Evolutionary conservation across 1,140 invertebrate genomes (phyloP), one percentile per base, ranked within the genome.

Genomic region (Drosophila kepulauana): DNA sequence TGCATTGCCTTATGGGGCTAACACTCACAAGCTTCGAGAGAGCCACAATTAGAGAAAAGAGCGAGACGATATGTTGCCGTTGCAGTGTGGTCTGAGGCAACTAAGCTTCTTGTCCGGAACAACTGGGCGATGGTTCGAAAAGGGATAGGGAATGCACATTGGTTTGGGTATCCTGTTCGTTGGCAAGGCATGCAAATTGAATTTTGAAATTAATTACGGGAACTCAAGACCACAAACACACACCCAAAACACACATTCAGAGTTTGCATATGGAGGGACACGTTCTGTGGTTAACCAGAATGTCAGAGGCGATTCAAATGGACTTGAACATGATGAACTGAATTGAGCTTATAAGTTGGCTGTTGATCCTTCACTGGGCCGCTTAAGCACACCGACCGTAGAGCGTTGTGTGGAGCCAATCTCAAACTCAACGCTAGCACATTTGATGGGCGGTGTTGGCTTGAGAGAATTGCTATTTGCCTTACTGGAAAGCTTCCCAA

Each of bases 141-240:
- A 8, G 30, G 30, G 30, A 33, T 41, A 11, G 38, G 38, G 3
- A 43, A n/a, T 43, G 11, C n/a, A 43, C 11, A 43, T 4, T 43
- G 38, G 13, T 45, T 46, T 62, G 35, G 48, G 45, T 25, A n/a
- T 43, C 28, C 35, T 49, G 28, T 51, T 13, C 49, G 41, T 46
- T 71, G 30, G 15, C 25, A 16, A 15, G 56, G 71, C 57, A 81
- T 89, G 85, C 78, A 89, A 89, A 89, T 89, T 85, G 86, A 89
- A 89, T 89, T 89, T 57, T 77, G 68, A 89, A 85, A 79, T 89
- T 89, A 89, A 89, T 85, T 89, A 89, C 54, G 63, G 79, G 81
- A 72, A 48, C 41, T 41, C 79, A 81, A 89, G 68, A 65, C 85
- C 78, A 51, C 66, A 63, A 41, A 57, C 49, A 52, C 57, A 64